Base-by-base conservation (phyloP, 2,888 invertebrate genomes). In the Crossocerus cetratus region DNA sequence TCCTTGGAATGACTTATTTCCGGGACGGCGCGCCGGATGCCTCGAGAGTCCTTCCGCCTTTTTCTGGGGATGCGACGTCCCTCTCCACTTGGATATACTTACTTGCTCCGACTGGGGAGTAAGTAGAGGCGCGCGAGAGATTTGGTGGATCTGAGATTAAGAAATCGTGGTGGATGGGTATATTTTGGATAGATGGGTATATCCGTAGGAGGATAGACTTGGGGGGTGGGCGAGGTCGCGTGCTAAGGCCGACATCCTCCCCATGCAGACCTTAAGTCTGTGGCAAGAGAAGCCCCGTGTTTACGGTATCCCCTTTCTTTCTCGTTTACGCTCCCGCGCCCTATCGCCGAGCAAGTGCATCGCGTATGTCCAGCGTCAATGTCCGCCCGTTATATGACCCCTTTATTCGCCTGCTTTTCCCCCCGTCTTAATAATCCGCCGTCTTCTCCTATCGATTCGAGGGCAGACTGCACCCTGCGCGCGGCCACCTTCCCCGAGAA, bases 261-360 rank as follows among this genome's bases (percentile, higher is more conserved):
- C 79, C 79, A 65, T 72, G 75, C 74, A 72, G 81, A 84, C 84
- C 83, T 83, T 83, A 87, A 88, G 88, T 88, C 88, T 88, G 88
- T 81, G 88, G 88, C 84, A 80, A 86, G 87, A 88, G 16, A 32
- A 88, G 87, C 88, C 88, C 84, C 79, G 82, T 82, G 83, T 84
- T 84, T 84, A 82, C 83, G 80, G 87, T 88, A 86, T 89, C 87
- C 84, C 84, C 79, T 89, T 88, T 87, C 88, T 84, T 83, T 82
- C 83, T 83, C 76, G 78, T 83, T 84, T 81, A 77, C 81, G 76
- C 72, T 74, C 32, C 11, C 77, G 79, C 78, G 72, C 75, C 81
- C 79, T 65, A 53, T 58, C 32, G 32, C 32, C 11, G 21, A 69
- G 75, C 64, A 59, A 69, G 69, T 70, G 73, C 62, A 32, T 64